Percentiles rank a stretch among this genome's conserved stretches.
These are phyloP conservation scores for Calameuta filiformis DNA, from an alignment of 2,888 invertebrate genomes.

Conservation along the genomic window DNA sequence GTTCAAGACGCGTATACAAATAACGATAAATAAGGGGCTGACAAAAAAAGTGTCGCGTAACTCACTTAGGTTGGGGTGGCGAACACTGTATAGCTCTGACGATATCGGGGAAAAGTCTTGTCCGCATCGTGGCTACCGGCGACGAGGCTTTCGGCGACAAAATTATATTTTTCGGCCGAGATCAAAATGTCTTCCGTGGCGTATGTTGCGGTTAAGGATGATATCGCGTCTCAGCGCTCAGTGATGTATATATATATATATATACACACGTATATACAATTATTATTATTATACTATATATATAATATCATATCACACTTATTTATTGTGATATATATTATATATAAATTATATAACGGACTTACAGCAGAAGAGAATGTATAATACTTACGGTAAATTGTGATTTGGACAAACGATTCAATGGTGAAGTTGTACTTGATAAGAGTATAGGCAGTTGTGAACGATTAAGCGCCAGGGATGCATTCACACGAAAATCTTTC, in stretches of 20 bases:
- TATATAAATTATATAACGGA: not conserved
- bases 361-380: not conserved
- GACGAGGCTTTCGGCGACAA: constrained; percentile 10
- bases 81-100: constrained; percentile 7
- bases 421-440: not conserved
- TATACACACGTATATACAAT: constrained; percentile 1
- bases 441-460: not conserved
- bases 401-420: not conserved
- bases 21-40: constrained; percentile 12
- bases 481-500: not conserved
- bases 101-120: constrained; percentile 11
- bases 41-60: constrained; percentile 31
- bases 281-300: not conserved
- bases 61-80: constrained; percentile 38
- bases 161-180: constrained; percentile 12
- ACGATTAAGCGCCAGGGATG: not conserved
- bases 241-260: constrained; percentile 4
- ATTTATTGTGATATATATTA: not conserved
- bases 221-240: constrained; percentile 24
- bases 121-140: constrained; percentile 3
- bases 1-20: constrained; percentile 2
- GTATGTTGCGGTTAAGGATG: constrained; percentile 43
- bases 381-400: not conserved
- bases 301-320: not conserved
- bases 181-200: constrained; percentile 25